phyloP scores from a whole-genome alignment of 2,888 invertebrate genomes.

The Ophioninae sp. region DNA sequence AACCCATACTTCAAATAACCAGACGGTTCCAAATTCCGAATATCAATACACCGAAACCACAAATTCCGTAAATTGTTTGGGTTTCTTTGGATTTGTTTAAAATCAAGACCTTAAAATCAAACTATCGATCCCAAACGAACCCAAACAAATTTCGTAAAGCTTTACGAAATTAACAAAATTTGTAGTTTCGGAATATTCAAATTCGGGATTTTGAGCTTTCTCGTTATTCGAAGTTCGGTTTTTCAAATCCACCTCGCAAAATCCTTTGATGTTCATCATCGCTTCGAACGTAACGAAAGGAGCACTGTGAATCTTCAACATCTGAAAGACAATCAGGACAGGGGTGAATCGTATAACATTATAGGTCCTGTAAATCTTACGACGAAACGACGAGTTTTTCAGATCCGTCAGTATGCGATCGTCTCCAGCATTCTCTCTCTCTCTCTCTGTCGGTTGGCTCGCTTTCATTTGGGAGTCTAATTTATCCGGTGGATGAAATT shows the following conservation, averaged over 20 bases:
- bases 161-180: too few relatives aligned
- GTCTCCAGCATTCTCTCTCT: not conserved
- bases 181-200: too few relatives aligned
- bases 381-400: not conserved
- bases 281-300: not conserved
- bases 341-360: constrained; percentile 4
- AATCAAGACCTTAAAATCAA: too few relatives aligned
- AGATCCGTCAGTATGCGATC: not conserved
- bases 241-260: constrained; percentile 18
- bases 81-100: too few relatives aligned
- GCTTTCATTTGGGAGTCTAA: constrained; percentile 77
- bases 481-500: constrained; percentile 76
- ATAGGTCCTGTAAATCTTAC: not conserved
- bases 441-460: constrained; percentile 30
- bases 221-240: not conserved
- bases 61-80: too few relatives aligned
- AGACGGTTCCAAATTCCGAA: too few relatives aligned
- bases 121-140: too few relatives aligned
- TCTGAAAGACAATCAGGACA: not conserved
- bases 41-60: too few relatives aligned
- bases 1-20: too few relatives aligned
- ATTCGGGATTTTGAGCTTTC: not conserved
- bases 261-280: constrained; percentile 4
- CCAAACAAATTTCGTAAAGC: too few relatives aligned
- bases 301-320: not conserved